Conservation (phyloP, 2,888 invertebrate species). For the Portevinia maculata region DNA sequence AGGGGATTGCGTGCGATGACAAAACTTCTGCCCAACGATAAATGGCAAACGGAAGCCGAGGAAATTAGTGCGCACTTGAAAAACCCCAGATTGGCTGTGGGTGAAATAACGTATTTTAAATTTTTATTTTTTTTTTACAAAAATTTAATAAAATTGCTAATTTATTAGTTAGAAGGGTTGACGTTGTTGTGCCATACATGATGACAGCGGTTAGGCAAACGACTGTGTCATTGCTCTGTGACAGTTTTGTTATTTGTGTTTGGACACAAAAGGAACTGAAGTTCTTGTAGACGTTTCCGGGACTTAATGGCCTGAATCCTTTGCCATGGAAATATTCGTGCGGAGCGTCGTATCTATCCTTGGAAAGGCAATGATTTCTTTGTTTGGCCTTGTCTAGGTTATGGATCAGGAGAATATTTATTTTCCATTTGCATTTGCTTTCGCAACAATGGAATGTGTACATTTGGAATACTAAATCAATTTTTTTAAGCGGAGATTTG, state of each 20-base stretch:
- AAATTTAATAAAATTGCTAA: slow-evolving; percentile 60
- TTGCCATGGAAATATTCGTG: slow-evolving; percentile 72
- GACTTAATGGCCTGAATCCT: slow-evolving; percentile 83
- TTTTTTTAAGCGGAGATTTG: slow-evolving; percentile 5
- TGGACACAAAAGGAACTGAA: slow-evolving; percentile 53
- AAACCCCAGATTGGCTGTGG: slow-evolving; percentile 69
- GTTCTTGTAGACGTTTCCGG: slow-evolving; percentile 78
- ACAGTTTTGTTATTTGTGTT: slow-evolving; percentile 58
- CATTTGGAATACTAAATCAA: slow-evolving; percentile 19
- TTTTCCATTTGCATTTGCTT: slow-evolving; percentile 28
- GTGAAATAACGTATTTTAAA: slow-evolving; percentile 63
- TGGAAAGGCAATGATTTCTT: slow-evolving; percentile 48
- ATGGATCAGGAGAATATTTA: slow-evolving; percentile 25
- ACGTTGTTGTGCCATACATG: slow-evolving; percentile 11
- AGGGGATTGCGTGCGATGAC: slow-evolving; percentile 38
- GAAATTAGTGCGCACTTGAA: slow-evolving; percentile 74
- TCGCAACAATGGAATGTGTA: slow-evolving; percentile 9
- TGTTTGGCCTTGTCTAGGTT: slow-evolving; percentile 64
- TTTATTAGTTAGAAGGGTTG: slow-evolving; percentile 73
- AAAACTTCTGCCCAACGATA: slow-evolving; percentile 26
- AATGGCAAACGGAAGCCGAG: slow-evolving; percentile 66
- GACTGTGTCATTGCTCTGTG: slow-evolving; percentile 69
- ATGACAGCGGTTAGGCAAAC: slow-evolving; percentile 55
- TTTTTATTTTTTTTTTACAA: slow-evolving; percentile 40
- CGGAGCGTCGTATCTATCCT: slow-evolving; percentile 1